These are phyloP conservation scores for Gryon sp. DNA, from an alignment of 1,140 invertebrate species.

Conservation along the genomic window DNA sequence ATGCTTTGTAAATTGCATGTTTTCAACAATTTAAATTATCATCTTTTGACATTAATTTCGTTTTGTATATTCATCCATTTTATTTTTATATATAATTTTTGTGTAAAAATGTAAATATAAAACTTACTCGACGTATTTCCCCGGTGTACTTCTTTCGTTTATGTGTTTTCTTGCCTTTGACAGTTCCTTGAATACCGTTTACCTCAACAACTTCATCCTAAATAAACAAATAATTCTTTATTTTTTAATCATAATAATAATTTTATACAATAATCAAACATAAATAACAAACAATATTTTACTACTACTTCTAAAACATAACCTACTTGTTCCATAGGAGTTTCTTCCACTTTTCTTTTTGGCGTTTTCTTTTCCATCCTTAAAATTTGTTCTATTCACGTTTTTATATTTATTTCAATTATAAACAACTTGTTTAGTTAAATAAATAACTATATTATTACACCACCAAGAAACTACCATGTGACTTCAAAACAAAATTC, in stretches of 20 bases:
- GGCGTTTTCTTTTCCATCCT: constrained; percentile 17
- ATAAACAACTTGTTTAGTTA: too few relatives aligned
- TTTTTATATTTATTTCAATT: too few relatives aligned
- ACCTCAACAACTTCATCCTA: constrained; percentile 81
- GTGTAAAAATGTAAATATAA: neutral
- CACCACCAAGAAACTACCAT: too few relatives aligned
- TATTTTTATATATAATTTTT: constrained; percentile 7
- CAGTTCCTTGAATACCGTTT: constrained; percentile 83
- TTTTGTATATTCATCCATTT: constrained; percentile 1
- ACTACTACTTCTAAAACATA: constrained; percentile 15
- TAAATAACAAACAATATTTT: neutral
- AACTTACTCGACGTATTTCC: constrained; percentile 80
- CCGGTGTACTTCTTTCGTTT: constrained; percentile 80
- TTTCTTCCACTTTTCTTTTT: constrained; percentile 21
- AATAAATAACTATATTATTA: too few relatives aligned
- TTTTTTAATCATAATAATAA: too few relatives aligned
- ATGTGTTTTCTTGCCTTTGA: constrained; percentile 74
- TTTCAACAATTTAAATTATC: too few relatives aligned
- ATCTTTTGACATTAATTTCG: too few relatives aligned
- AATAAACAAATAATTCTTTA: constrained; percentile 16
- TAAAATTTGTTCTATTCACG: too few relatives aligned
- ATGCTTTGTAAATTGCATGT: too few relatives aligned
- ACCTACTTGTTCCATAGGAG: constrained; percentile 42
- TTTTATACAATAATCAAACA: neutral
- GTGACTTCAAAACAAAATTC: too few relatives aligned